Percentiles rank a stretch among this genome's conserved stretches.
These are phyloP conservation scores for Saturnia japonica DNA, from an alignment of 2,888 invertebrate genomes.

Conservation along the genomic window DNA sequence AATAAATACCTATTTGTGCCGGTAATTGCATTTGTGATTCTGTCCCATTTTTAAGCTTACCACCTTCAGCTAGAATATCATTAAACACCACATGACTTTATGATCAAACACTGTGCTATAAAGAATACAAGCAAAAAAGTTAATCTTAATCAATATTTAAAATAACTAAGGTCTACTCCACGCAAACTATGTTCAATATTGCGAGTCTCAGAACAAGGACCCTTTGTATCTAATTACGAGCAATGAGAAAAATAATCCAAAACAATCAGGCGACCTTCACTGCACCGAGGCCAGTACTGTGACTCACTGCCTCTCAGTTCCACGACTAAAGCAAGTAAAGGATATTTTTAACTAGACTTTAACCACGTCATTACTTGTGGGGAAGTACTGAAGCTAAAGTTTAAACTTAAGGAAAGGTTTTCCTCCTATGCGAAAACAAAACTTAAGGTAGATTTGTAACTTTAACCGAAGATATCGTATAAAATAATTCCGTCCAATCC, in stretches of 20 bases:
- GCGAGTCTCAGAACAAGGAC: slow-evolving; percentile 41
- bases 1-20: not conserved
- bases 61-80: not conserved
- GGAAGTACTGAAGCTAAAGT: not conserved
- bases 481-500: too few species aligned
- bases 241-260: slow-evolving; percentile 32
- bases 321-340: slow-evolving; percentile 17
- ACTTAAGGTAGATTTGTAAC: not conserved
- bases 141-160: not conserved
- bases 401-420: not conserved
- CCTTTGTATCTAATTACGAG: slow-evolving; percentile 57
- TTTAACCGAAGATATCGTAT: too few species aligned
- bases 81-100: not conserved
- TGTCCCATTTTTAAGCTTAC: not conserved
- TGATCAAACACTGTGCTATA: not conserved
- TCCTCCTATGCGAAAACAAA: not conserved
- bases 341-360: slow-evolving; percentile 11
- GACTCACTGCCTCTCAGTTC: slow-evolving; percentile 17
- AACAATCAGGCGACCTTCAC: slow-evolving; percentile 25
- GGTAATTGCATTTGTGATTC: not conserved
- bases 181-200: slow-evolving; percentile 31
- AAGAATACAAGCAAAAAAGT: not conserved
- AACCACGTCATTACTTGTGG: not conserved
- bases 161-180: slow-evolving; percentile 27
- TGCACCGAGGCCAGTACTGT: slow-evolving; percentile 12